Base-by-base conservation (phyloP, 1,140 invertebrate genomes). In the Drosophila albomicans region DNA sequence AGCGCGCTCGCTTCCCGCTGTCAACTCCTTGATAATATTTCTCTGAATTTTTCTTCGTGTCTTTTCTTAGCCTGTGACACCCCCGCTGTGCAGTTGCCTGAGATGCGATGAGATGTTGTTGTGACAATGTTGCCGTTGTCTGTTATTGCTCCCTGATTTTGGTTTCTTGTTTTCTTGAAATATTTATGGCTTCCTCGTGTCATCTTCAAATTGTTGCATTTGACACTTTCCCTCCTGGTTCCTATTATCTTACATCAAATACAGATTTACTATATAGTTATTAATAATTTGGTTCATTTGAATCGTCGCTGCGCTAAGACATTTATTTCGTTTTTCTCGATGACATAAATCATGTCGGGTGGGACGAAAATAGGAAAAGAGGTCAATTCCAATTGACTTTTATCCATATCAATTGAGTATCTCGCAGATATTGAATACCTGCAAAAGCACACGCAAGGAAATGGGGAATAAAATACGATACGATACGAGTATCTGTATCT, bases 151-250 rank as follows among this genome's bases (percentile, higher is more conserved):
- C 75, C 73, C 74, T 78, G 81, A 28, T 64, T 81, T 78, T 78
- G 66, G 66, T 56, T 78, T 86, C 68, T 30, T 48, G 20, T 38
- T 56, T 56, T 56, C 32, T 56, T 56, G 11, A 5, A 80, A 90
- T 89, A 91, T 91, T 91, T 91, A 91, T 91, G 87, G 86, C 86
- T 91, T 91, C 90, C 91, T 88, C 76, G 76, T 86, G 90, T 91
- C 91, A 91, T 91, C 90, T 91, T 91, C 81, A 82, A 85, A 91
- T 88, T 91, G 81, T 85, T 85, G 85, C 82, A 71, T 90, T 91
- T 91, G 91, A 91, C 90, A 91, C 91, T 82, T 91, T 91, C 86
- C 78, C 78, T 80, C 70, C 74, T 58, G 74, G 57, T 79, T 61
- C 45, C 82, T 78, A 89, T 86, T 89, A 87, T 84, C 75, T 85